These are phyloP conservation scores for Brassicogethes aeneus DNA, from an alignment of 2,888 invertebrate genomes.

Conservation along the genomic window DNA sequence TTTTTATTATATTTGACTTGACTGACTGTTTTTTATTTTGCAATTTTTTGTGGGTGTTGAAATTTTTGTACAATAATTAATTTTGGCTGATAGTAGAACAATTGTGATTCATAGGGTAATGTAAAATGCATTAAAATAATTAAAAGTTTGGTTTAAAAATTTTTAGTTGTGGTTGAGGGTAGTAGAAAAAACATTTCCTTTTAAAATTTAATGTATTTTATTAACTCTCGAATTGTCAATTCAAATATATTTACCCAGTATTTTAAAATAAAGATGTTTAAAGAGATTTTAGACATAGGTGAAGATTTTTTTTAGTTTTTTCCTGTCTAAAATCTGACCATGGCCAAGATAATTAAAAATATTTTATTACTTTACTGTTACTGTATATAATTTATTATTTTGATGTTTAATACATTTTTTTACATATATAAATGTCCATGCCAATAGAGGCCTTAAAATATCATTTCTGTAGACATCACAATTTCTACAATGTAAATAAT, in stretches of 20 bases:
- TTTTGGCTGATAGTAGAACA: slow-evolving; percentile 2
- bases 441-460: slow-evolving; percentile 33
- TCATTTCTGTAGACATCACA: slow-evolving; percentile 25
- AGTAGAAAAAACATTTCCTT: too few relatives aligned
- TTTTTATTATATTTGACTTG: slow-evolving; percentile 6
- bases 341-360: background rate
- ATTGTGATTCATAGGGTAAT: too few relatives aligned
- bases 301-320: background rate
- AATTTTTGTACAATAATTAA: slow-evolving; percentile 3
- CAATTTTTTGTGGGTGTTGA: slow-evolving; percentile 4
- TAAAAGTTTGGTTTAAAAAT: too few relatives aligned
- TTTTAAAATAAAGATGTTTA: background rate
- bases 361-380: slow-evolving; percentile 18
- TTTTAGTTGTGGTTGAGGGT: too few relatives aligned
- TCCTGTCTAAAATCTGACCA: background rate
- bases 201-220: too few relatives aligned
- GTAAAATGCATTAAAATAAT: too few relatives aligned
- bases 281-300: background rate
- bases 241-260: too few relatives aligned
- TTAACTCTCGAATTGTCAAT: too few relatives aligned
- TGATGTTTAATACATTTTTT: slow-evolving; percentile 24
- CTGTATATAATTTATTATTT: slow-evolving; percentile 26
- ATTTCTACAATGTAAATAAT: slow-evolving; percentile 7
- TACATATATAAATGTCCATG: slow-evolving; percentile 25
- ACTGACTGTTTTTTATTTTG: slow-evolving; percentile 8